A percentile compares a stretch with the other conserved stretches of the same genome.
Evolutionary conservation across 2,797 vertebrate genomes (phyloP).

Genomic region (Pipistrellus nathusii): DNA sequence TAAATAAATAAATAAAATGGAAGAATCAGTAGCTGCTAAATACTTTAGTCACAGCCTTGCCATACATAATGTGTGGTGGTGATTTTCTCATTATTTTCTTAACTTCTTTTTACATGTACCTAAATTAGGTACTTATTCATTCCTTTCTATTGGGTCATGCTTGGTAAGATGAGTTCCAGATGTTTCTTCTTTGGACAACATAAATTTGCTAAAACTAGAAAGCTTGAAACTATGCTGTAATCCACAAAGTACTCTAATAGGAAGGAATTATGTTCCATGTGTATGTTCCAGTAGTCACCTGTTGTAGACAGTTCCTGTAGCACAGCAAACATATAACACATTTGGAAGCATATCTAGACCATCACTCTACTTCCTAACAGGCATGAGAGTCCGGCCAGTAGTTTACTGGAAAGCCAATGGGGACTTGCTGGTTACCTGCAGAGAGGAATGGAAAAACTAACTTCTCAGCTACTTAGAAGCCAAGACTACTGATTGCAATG

Average conservation of each 20-base stretch:
- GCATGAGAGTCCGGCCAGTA: not conserved
- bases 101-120: not conserved
- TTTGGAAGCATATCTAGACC: not conserved
- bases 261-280: not conserved
- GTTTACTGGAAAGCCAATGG: not conserved
- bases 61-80: not conserved
- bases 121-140: not conserved
- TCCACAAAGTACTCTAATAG: not conserved
- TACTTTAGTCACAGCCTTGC: not conserved
- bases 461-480: not conserved
- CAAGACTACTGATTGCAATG: not conserved
- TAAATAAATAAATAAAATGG: too few relatives aligned
- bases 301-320: not conserved
- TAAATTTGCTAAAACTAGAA: not conserved
- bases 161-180: conserved; percentile 8
- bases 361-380: not conserved
- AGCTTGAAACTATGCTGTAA: not conserved
- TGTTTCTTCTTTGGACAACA: not conserved
- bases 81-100: conserved; percentile 1
- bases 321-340: not conserved
- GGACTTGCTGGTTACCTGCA: not conserved
- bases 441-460: not conserved
- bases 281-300: not conserved
- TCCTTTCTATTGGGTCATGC: not conserved
- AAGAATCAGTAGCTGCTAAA: not conserved